phyloP scores from a whole-genome alignment of 2,797 vertebrate genomes.

The Nyctalus aviator region DNA sequence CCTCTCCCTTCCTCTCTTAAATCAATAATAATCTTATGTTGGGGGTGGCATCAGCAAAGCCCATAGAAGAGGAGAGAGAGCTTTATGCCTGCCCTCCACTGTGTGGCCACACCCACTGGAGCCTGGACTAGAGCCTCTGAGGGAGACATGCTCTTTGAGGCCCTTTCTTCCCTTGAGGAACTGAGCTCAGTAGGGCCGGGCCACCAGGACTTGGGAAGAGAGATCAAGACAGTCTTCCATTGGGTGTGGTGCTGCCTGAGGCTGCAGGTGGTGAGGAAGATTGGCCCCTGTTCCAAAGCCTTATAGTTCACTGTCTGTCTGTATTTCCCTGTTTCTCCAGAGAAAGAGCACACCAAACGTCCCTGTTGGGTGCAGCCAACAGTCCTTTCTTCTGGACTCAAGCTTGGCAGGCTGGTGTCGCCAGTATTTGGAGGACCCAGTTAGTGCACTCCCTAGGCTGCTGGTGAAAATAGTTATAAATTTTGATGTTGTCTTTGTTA shows the following conservation, averaged over 20 bases:
- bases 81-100: background rate
- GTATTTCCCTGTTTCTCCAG: background rate
- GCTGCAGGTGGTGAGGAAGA: background rate
- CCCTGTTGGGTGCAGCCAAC: background rate
- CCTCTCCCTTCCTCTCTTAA: too few species aligned
- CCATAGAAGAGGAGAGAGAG: background rate
- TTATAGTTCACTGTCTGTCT: background rate
- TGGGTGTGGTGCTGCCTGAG: background rate
- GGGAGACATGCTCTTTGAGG: background rate
- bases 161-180: background rate
- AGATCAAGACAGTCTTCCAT: background rate
- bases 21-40: background rate
- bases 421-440: background rate
- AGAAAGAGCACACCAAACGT: background rate
- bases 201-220: background rate
- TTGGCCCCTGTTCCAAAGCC: background rate
- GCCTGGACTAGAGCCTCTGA: background rate
- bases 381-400: background rate
- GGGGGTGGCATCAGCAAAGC: background rate
- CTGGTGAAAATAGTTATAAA: conserved; percentile 17
- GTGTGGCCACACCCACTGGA: background rate
- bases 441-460: background rate
- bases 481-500: conserved; percentile 30
- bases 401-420: background rate
- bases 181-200: background rate